Base-by-base conservation (phyloP, 2,797 vertebrate species). In the Schizopygopsis pylzovi region DNA sequence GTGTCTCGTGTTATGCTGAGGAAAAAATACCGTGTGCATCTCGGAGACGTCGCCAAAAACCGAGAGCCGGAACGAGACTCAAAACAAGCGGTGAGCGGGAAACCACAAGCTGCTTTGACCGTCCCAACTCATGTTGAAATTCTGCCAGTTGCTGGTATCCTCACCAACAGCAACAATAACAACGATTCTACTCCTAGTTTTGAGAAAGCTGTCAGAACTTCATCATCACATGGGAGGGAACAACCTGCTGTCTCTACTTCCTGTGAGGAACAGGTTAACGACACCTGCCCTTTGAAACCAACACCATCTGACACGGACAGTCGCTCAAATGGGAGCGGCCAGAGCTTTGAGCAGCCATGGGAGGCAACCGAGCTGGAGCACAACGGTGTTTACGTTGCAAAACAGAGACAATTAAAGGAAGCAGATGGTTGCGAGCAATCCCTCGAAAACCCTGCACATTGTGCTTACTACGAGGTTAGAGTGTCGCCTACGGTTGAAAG, bases 1-100 rank as follows among this genome's bases (percentile, higher is more conserved):
- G 96, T 93, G n/a, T 95, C 96, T 65, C 91, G 92, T 81, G 96
- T 99, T 61, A 91, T 96, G 13, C 95, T 99, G 67, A 94, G 91
- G 91, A 96, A 90, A 89, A 95, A 94, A 82, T 97, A 94, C 92
- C 87, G 89, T 43, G 93, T 93, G 73, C 92, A 94, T 39, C 87
- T 93, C 67, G 91, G 93, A 72, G 95, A 95, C 86, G 91, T 93
- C 45, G 0, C 75, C 15, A 54, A 43, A 28, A 87, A 11, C 13
- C 1, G 56, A 43, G 90, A 93, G 65, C 81, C 4, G 52, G 45
- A 25, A 52, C 61, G n/a, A 71, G 85, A 80, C 20, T 15, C 7
- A 12, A 84, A 70, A 73, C 15, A 25, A 39, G 5, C 1, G 3
- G 71, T 16, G 72, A 77, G 59, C 28, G 56, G 25, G n/a, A 52